Percentiles rank a stretch among this genome's conserved stretches.
Evolutionary conservation across 2,888 invertebrate species (phyloP).

Genomic region (Diabrotica balteata): DNA sequence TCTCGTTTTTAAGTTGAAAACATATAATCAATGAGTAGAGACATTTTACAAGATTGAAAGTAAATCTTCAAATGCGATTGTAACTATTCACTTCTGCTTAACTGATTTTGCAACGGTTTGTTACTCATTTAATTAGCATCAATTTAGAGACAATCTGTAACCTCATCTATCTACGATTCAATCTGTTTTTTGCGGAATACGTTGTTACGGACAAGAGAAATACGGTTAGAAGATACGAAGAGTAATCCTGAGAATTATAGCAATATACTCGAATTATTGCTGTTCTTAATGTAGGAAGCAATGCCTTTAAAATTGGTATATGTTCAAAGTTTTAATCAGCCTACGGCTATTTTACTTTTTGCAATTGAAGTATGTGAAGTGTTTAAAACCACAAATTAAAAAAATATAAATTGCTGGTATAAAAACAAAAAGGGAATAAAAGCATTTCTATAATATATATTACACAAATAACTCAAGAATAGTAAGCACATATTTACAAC

Average conservation of each 20-base stretch:
- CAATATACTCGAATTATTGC: conserved; percentile 6
- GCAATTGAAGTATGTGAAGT: no score
- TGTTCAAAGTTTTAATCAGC: no score
- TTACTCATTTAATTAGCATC: conserved; percentile 31
- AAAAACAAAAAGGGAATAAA: no score
- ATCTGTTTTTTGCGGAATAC: conserved; percentile 17
- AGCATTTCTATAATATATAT: no score
- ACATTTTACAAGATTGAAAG: conserved; percentile 22
- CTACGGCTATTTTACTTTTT: no score
- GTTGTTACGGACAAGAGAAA: conserved; percentile 4
- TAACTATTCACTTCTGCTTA: conserved; percentile 27
- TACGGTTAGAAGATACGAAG: conserved; percentile 12
- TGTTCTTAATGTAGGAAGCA: conserved; percentile 5
- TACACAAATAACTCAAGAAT: no score
- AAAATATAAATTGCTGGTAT: no score
- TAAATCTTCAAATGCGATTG: conserved; percentile 27
- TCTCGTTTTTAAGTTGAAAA: no score
- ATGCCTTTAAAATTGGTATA: no score
- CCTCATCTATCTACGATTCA: conserved; percentile 23
- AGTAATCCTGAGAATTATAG: conserved; percentile 4
- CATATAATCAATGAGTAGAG: conserved; percentile 17
- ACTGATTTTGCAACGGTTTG: conserved; percentile 32
- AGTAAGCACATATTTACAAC: no score
- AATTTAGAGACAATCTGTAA: conserved; percentile 32
- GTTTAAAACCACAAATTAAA: no score